Base-by-base conservation (phyloP, 1,140 invertebrate genomes). In the Heliothis subflexa region DNA sequence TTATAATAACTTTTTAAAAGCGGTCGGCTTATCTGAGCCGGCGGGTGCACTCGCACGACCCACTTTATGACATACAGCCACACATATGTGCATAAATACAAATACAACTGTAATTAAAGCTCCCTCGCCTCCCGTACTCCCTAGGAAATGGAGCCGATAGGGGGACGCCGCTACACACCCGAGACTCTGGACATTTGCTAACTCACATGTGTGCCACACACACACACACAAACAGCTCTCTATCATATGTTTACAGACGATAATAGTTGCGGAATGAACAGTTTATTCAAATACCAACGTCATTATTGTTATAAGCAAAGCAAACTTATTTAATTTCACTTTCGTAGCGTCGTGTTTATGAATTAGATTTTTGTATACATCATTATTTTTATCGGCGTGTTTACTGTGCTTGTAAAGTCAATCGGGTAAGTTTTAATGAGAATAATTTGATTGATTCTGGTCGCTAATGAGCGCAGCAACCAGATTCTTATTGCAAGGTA, bases 1-100 rank as follows among this genome's bases (percentile, higher is more conserved):
- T 80, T 81, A 83, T 86, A 83, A 88, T 85, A 85, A 85, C 82
- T 68, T 83, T 87, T 88, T 83, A 81, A 88, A 87, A 87, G 84
- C 86, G 83, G 72, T 78, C 79, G 81, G 82, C 83, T 89, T 89
- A 86, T 86, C 84, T 80, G 54, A 55, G 62, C 66, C 33, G 78
- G 50, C 66, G 73, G 80, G 79, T 59, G 82, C 81, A 78, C 62
- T 79, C 78, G 80, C 71, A 64, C 88, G 88, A 89, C 88, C 89
- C 85, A 88, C 79, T 89, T 89, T 81, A 81, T 78, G 84, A 80
- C 83, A 75, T 72, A 80, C 82, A 84, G 61, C 61, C 52, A 61
- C 61, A 78, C 80, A 81, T 81, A 77, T 80, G 78, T 77, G 78
- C 76, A 82, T 84, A 87, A 83, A 83, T 74, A 83, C 70, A 82